Evolutionary conservation across 30 jellyfish, hydroid and myxozoan genomes (phyloP), one percentile per base, ranked within the genome.

Genomic region (Pelagia noctiluca): DNA sequence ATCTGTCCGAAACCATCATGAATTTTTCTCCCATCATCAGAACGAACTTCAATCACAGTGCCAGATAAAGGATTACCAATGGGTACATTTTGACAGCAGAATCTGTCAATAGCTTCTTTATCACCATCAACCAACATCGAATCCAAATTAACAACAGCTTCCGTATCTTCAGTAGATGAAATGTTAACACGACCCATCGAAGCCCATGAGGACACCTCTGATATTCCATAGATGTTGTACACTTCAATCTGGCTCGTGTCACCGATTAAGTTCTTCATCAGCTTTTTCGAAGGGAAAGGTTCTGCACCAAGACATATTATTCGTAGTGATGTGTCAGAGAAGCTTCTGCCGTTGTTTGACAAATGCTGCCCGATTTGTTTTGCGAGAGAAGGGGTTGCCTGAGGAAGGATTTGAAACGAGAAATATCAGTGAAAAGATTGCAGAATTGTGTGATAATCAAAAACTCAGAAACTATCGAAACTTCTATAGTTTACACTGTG

Each of bases 241-340:
- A 88, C 64, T 65, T 64, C 74, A 21, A 80, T 25, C 4, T 32
- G 25, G 2, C 30, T 1, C 0, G 74, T 33, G 13, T 53, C 16
- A 21, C 62, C 67, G 2, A 75, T 35, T 70, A 57, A 65, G 73
- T 63, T 52, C n/a, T 33, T 62, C 64, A 85, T n/a, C 33, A 24
- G 33, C 8, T 42, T 8, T 69, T 23, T 82, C 19, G 71, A 26
- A 35, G 88, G 89, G 72, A 94, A 84, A 35, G 90, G 87, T 67
- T 94, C 99, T 12, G 97, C 99, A 21, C 99, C 99, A 25, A 88
- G 80, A 46, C 95, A 89, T 25, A 94, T 57, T 3, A 89, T 75
- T 25, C 96, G 88, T 66, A 94, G 50, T 23, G 94, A 46, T 13
- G 89, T 85, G 16, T 76, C 79, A 16, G 79, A 38, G 48, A 61